phyloP scores from a whole-genome alignment of 2,888 invertebrate species.

The Sesamia inferens region DNA sequence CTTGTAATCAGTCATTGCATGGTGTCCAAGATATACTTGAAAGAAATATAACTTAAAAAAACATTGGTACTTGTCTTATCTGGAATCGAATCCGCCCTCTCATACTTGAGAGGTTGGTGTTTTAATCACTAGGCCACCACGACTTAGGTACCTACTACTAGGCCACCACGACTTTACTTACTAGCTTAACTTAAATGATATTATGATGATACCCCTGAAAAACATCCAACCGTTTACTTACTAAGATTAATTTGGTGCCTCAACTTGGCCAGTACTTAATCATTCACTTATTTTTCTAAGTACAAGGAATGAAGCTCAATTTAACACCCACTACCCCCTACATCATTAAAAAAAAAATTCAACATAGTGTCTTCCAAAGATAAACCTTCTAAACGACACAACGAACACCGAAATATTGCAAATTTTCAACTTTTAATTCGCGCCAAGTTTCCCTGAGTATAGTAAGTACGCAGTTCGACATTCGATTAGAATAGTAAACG shows the following conservation, averaged over 20 bases:
- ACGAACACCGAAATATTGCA: conserved; percentile 26
- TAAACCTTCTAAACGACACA: background rate
- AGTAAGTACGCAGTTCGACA: conserved; percentile 53
- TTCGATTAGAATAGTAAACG: conserved; percentile 75
- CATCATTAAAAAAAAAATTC: background rate
- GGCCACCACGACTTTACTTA: too few species aligned
- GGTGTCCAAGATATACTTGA: too few species aligned
- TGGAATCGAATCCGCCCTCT: too few species aligned
- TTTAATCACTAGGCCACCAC: too few species aligned
- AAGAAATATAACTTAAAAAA: too few species aligned
- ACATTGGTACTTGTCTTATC: too few species aligned
- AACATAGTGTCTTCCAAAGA: background rate
- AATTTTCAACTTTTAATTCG: conserved; percentile 60
- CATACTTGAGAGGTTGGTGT: too few species aligned
- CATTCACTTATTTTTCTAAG: conserved; percentile 16
- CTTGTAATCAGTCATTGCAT: too few species aligned
- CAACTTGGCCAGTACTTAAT: conserved; percentile 11
- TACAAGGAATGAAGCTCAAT: background rate
- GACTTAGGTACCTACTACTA: too few species aligned
- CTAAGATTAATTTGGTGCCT: background rate
- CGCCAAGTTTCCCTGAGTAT: conserved; percentile 52
- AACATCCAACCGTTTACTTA: conserved; percentile 1
- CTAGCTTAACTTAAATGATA: background rate
- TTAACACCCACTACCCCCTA: background rate
- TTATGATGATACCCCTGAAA: background rate